Percentiles rank a stretch among this genome's conserved stretches.
Evolutionary conservation across 2,797 vertebrate genomes (phyloP).

Genomic region (Cheirogaleus major): DNA sequence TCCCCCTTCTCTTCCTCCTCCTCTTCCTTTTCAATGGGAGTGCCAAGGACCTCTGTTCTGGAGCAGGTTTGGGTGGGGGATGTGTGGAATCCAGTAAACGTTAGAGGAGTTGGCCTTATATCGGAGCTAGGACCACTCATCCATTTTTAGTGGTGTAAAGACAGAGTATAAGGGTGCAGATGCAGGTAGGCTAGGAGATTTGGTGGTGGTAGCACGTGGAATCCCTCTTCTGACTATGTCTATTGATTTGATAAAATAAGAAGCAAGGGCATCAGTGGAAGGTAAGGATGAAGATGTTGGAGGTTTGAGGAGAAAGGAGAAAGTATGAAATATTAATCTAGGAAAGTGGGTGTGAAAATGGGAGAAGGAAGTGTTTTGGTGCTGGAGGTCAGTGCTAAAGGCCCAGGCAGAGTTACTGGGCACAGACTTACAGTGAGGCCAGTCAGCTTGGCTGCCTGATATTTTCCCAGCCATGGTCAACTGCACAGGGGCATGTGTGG

Average conservation of each 20-base stretch:
- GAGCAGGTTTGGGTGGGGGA: too few species aligned
- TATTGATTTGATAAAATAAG: constrained; percentile 2
- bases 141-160: not conserved
- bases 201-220: not conserved
- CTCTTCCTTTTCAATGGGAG: not conserved
- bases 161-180: not conserved
- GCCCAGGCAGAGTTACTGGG: not conserved
- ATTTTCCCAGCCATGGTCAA: not conserved
- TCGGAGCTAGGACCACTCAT: not conserved
- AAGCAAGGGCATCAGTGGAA: not conserved
- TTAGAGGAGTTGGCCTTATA: not conserved
- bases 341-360: not conserved
- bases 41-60: not conserved
- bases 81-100: not conserved
- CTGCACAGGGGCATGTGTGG: not conserved
- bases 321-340: not conserved
- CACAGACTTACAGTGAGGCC: not conserved
- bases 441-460: not conserved
- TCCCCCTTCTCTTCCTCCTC: not conserved
- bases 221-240: not conserved
- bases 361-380: not conserved
- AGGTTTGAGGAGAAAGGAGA: not conserved
- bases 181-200: not conserved
- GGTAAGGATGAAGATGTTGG: not conserved
- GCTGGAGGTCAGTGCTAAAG: not conserved